Base-by-base conservation (phyloP, 2,113 vertebrate species). In the Oplegnathus fasciatus region DNA sequence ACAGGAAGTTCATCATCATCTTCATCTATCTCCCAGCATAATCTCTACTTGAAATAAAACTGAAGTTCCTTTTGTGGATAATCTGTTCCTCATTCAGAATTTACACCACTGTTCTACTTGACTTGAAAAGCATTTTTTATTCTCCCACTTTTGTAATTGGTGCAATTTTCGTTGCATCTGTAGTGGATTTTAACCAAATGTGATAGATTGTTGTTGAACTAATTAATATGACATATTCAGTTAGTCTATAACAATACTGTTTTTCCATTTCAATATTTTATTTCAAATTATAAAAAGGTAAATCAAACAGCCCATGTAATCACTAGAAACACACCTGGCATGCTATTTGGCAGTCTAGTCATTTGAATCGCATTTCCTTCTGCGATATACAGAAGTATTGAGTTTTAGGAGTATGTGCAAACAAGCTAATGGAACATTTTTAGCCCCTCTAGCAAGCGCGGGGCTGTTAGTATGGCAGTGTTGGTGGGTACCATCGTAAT, bases 361-460 rank as follows among this genome's bases (percentile, higher is more conserved):
- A 2, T 73, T 55, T 48, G 65, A 74, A 55, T 48, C 37, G 18
- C 7, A 65, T 57, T 69, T 69, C 32, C 65, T 40, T 9, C 6
- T 50, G 30, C 58, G 58, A 74, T 54, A 64, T 67, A 52, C 57
- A 52, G 2, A 69, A 52, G 44, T 26, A 55, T 22, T 72, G 60
- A 42, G 54, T 61, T 66, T 70, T 40, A 50, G 46, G n/a, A 44
- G n/a, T 42, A n/a, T 24, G 28, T 57, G 24, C 28, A 26, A 68
- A 67, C 24, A 50, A 61, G 34, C 50, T 69, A 69, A 74, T 57
- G 61, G 73, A 72, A 64, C n/a, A 57, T 78, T 86, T 67, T 74
- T 3, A 67, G 6, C 28, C 62, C 67, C 58, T 86, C 34, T 22
- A 50, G 67, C 37, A 70, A 62, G 1, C 0, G 4, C 1, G 5